Percentiles rank a stretch among this genome's conserved stretches.
These are phyloP conservation scores for Isurus oxyrinchus DNA, from an alignment of 2,113 vertebrate species.

Conservation along the genomic window DNA sequence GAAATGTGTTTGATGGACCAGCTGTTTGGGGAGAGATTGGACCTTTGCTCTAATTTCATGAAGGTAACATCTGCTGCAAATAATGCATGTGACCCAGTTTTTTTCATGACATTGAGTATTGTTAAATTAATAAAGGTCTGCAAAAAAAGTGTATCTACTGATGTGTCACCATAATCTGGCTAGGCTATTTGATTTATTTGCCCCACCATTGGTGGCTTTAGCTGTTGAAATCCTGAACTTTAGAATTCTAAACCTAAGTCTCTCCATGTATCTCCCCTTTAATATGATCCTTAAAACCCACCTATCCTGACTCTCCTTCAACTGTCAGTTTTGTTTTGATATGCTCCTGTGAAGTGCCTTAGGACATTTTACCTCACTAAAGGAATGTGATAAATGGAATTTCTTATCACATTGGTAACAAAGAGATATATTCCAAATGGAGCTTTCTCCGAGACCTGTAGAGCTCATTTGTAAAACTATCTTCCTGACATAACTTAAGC, in stretches of 20 bases:
- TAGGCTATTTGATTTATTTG: background rate
- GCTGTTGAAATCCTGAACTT: background rate
- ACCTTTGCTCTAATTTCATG: background rate
- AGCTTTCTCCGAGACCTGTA: background rate
- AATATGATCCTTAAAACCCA: background rate
- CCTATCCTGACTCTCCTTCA: background rate
- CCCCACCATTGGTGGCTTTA: background rate
- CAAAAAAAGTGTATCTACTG: background rate
- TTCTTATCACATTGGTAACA: background rate
- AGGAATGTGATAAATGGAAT: background rate
- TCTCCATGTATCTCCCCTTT: background rate
- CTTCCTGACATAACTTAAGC: background rate
- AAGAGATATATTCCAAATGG: conserved; percentile 8
- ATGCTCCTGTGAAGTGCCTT: background rate
- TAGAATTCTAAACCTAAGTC: background rate
- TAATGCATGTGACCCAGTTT: background rate
- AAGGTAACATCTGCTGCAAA: background rate
- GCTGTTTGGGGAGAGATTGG: background rate
- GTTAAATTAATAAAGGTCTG: background rate
- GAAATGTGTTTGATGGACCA: background rate
- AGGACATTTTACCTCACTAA: background rate
- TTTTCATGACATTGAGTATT: background rate
- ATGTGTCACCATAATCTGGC: background rate
- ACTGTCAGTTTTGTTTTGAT: background rate
- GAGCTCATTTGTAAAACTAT: background rate